Base-by-base conservation (phyloP, 1,140 invertebrate species). In the Calycopis cecrops region DNA sequence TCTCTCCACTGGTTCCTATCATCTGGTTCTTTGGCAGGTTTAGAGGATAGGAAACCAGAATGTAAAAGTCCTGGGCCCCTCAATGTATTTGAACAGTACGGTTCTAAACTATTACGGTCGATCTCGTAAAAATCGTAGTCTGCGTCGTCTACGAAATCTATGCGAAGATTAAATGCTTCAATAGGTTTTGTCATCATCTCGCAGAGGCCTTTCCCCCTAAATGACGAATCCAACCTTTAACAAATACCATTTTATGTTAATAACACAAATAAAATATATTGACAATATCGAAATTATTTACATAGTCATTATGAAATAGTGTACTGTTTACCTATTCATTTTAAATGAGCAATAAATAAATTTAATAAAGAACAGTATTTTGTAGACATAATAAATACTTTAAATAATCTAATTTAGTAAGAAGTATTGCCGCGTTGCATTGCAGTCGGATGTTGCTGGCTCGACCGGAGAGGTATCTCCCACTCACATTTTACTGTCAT, bases 91-190 rank as follows among this genome's bases (percentile, higher is more conserved):
- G 75, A 75, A 48, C 85, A 87, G 57, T 85, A 68, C 4, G 87
- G 85, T 65, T 87, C 85, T 38, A 88, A 63, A 61, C 86, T 88
- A 53, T 92, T 92, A 48, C 91, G 78, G 74, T 95, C 92, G 14
- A 91, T 83, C 61, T 94, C 92, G 67, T 94, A 95, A 67, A 93
- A 95, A 74, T 95, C 94, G 61, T 92, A 95, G 35, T 93, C 90
- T 11, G 90, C 89, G 76, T 95, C 93, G 11, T 89, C 82, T 9
- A 90, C 82, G 38, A 93, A 91, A 71, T 93, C 92, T 18, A 88
- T 69, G 21, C 88, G 81, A 1, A 91, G 59, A 62, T 94, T 92
- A 71, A 94, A 89, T 37, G 90, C 89, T 61, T 90, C 80, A 17
- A 92, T 88, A 0, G 93, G 92, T 44, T 92, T 88, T 3, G 93